Evolutionary conservation across 1,140 invertebrate genomes (phyloP).

Genomic region (Diachasmimorpha longicaudata): DNA sequence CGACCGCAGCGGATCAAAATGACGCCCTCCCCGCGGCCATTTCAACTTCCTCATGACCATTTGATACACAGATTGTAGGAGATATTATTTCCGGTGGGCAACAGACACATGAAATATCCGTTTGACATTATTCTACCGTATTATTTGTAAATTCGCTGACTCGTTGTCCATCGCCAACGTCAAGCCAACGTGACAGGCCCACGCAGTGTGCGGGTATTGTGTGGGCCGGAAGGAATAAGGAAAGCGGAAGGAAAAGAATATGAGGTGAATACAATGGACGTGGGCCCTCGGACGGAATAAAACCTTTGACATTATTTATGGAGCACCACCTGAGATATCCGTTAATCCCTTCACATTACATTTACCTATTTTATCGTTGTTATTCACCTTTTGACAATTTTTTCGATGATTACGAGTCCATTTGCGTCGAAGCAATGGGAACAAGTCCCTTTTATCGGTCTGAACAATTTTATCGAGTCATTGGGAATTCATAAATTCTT

Average conservation of each 20-base stretch:
- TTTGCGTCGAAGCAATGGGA: not conserved
- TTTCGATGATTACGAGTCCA: not conserved
- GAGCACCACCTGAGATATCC: slow-evolving; percentile 24
- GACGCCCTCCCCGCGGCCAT: not conserved
- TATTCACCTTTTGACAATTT: not conserved
- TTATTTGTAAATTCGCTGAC: not conserved
- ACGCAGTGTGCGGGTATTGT: slow-evolving; percentile 12
- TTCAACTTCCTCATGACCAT: not conserved
- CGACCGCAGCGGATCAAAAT: not conserved
- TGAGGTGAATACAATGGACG: slow-evolving; percentile 31
- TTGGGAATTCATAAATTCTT: not conserved
- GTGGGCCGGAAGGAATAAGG: slow-evolving; percentile 4
- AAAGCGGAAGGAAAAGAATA: slow-evolving; percentile 29
- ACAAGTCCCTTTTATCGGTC: not conserved
- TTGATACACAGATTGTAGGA: not conserved
- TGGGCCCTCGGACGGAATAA: slow-evolving; percentile 33
- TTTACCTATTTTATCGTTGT: slow-evolving; percentile 8
- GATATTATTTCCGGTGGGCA: too few relatives aligned
- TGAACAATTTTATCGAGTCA: not conserved
- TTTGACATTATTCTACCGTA: not conserved
- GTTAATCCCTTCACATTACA: slow-evolving; percentile 18
- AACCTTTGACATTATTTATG: slow-evolving; percentile 31
- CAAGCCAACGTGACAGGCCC: not conserved
- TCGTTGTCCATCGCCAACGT: slow-evolving; percentile 19
- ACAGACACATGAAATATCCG: not conserved